Evolutionary conservation across 1,140 invertebrate genomes (phyloP), one percentile per base, ranked within the genome.

Genomic region (Eupristina koningsbergeri): DNA sequence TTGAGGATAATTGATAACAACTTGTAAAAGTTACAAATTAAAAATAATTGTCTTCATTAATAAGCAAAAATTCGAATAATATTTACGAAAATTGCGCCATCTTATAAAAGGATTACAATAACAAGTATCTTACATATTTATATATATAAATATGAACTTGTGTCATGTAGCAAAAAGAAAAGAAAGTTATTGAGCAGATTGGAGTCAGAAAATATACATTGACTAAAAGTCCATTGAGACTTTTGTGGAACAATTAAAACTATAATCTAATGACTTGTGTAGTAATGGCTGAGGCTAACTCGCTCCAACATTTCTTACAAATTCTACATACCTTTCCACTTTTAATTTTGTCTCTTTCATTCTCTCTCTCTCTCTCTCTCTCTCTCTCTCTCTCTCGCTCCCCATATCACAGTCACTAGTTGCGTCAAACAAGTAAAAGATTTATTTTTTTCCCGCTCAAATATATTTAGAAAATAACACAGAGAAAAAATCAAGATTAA

Each of bases 201-300:
- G 31, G 13, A 34, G n/a, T 3, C 2, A 64, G 31, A 31, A 64
- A 31, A 64, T 64, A 64, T n/a, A 29, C 29, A 45, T 41, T 45
- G 26, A 26, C 39, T n/a, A 50, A 50, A 75, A 47, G 15, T 17
- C 26, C 47, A 19, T 64, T 41, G 63, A 36, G 63, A 47, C 63
- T 34, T 80, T 34, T 45, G 6, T 39, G 45, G 78, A 74, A 81
- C 80, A 81, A 81, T 81, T 73, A 81, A 36, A 74, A 81, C 71
- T 53, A 74, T 81, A 75, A 63, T 75, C 34, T 63, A 74, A 61
- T 41, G 36, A 71, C 41, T 71, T 9, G 47, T 8, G 47, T 17
- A 47, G 67, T 80, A 61, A 81, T 61, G 47, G 63, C 50, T 47
- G 77, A 9, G 36, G n/a, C 77, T 61, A 39, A 11, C 47, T 36